These are phyloP conservation scores for Cheirogaleus major DNA, from an alignment of 2,797 vertebrate species.

Conservation along the genomic window DNA sequence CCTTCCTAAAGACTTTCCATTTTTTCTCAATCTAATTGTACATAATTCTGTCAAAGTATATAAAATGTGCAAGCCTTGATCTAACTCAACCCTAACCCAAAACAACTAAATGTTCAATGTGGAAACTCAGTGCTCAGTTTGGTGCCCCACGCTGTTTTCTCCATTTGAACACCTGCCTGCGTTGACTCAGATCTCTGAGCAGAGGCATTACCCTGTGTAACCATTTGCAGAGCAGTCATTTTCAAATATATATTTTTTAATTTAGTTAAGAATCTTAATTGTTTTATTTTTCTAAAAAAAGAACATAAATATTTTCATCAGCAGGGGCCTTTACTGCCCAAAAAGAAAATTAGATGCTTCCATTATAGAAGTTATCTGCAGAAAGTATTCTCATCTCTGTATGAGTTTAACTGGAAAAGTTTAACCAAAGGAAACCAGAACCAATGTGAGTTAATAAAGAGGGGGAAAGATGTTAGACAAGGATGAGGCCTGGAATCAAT, in stretches of 20 bases:
- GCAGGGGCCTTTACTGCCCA: not conserved
- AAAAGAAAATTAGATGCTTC: not conserved
- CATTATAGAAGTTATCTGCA: not conserved
- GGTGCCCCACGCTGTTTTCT: not conserved
- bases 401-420: not conserved
- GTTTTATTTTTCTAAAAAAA: not conserved
- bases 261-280: not conserved
- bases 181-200: not conserved
- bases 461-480: not conserved
- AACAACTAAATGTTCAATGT: conserved; percentile 11
- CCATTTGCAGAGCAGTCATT: not conserved
- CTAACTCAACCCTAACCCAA: not conserved
- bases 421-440: not conserved
- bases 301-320: not conserved
- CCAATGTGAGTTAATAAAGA: not conserved
- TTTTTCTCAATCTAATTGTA: conserved; percentile 42
- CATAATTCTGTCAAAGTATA: conserved; percentile 11
- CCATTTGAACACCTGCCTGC: not conserved
- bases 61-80: not conserved
- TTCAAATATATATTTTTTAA: not conserved
- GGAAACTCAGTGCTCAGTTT: not conserved
- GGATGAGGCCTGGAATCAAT: conserved; percentile 45
- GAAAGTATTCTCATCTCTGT: not conserved
- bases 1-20: not conserved
- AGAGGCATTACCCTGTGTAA: not conserved